These are phyloP conservation scores for Petroica traversi DNA, from an alignment of 2,113 vertebrate genomes.

Conservation along the genomic window DNA sequence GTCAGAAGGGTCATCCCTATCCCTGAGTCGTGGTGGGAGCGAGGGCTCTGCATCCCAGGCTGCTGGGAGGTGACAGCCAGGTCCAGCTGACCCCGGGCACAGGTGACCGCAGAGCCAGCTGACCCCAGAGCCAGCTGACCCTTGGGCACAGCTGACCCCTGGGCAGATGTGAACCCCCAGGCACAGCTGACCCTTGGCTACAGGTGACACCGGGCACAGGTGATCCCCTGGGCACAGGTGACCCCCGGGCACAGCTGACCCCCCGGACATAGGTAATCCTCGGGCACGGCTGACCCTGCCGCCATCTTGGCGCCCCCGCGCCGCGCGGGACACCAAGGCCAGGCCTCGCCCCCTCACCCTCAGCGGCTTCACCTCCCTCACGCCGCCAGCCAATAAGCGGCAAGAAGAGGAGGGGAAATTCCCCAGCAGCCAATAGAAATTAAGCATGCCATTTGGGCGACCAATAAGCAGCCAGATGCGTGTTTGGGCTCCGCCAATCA, in stretches of 20 bases:
- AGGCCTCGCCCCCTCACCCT: rapidly evolving
- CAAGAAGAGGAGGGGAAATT: rapidly evolving
- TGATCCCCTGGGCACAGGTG: too few relatives aligned
- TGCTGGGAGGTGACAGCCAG: rapidly evolving
- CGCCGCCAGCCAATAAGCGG: neutral
- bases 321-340: rapidly evolving
- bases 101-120: too few relatives aligned
- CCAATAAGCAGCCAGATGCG: rapidly evolving
- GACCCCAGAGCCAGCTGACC: too few relatives aligned
- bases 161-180: rapidly evolving
- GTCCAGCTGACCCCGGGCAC: too few relatives aligned
- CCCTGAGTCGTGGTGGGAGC: rapidly evolving
- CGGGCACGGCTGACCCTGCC: rapidly evolving
- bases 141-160: too few relatives aligned
- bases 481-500: rapidly evolving
- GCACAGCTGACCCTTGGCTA: too few relatives aligned
- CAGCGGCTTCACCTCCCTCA: neutral
- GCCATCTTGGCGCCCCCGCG: neutral
- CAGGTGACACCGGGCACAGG: too few relatives aligned
- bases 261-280: too few relatives aligned
- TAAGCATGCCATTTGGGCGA: rapidly evolving
- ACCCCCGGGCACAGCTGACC: neutral
- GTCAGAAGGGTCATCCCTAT: rapidly evolving
- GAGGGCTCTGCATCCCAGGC: rapidly evolving
- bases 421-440: rapidly evolving